Evolutionary conservation across 1,140 invertebrate genomes (phyloP).

Genomic region (Camponotus vicinus): DNA sequence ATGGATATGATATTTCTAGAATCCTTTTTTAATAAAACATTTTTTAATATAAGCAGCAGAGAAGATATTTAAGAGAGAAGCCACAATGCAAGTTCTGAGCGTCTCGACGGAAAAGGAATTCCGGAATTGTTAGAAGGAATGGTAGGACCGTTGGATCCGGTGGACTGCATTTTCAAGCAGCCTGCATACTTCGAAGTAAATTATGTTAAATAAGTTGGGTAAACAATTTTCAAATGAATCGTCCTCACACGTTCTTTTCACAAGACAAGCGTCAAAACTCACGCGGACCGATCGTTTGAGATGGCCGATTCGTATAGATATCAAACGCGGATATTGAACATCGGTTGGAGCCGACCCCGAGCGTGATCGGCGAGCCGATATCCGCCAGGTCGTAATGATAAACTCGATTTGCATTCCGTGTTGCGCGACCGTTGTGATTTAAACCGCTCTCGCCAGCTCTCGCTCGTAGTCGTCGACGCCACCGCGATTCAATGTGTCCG

Average conservation of each 20-base stretch:
- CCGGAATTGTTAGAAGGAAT: constrained; percentile 7
- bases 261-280: background rate
- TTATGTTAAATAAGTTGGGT: constrained; percentile 1
- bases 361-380: constrained; percentile 28
- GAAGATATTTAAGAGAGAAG: constrained; percentile 3
- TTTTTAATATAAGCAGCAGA: background rate
- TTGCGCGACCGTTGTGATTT: constrained; percentile 29
- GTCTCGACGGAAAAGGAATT: constrained; percentile 15
- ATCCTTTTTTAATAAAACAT: constrained; percentile 17
- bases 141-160: background rate
- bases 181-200: background rate
- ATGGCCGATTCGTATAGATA: constrained; percentile 1
- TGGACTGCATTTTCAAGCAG: background rate
- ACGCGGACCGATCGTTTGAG: background rate
- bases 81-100: background rate
- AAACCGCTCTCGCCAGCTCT: constrained; percentile 15
- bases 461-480: constrained; percentile 9
- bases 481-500: constrained; percentile 30
- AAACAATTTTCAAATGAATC: constrained; percentile 5
- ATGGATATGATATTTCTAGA: background rate
- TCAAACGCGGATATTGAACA: background rate
- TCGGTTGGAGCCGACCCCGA: background rate
- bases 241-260: background rate
- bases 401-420: constrained; percentile 52
- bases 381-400: constrained; percentile 50